A percentile compares a stretch with the other conserved stretches of the same genome.
These are phyloP conservation scores for Virgularia gustaviana DNA, from an alignment of 92 coral and sea anemone species.

Conservation along the genomic window DNA sequence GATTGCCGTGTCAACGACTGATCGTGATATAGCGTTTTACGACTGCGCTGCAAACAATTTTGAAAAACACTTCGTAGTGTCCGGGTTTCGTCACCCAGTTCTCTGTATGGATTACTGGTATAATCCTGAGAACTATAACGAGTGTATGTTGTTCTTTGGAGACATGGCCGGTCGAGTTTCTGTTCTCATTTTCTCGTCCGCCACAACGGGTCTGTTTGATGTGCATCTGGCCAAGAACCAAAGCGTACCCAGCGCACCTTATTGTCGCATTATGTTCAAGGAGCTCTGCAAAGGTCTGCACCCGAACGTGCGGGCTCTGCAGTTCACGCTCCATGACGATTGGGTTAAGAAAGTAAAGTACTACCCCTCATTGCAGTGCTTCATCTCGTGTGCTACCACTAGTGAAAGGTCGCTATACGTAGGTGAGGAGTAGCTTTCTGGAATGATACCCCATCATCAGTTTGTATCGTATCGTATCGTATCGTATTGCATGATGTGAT, in stretches of 20 bases:
- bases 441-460: constrained; percentile 66
- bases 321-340: constrained; percentile 80
- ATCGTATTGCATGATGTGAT: neutral
- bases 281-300: constrained; percentile 83
- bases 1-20: constrained; percentile 89
- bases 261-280: constrained; percentile 68
- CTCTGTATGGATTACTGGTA: constrained; percentile 97
- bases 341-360: constrained; percentile 97
- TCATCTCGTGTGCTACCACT: constrained; percentile 93
- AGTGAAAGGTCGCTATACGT: constrained; percentile 80
- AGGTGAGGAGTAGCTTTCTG: constrained; percentile 72
- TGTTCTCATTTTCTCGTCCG: constrained; percentile 71
- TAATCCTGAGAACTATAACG: constrained; percentile 69
- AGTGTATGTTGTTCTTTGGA: constrained; percentile 76
- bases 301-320: constrained; percentile 69
- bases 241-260: constrained; percentile 26
- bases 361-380: constrained; percentile 89
- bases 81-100: constrained; percentile 80
- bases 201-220: constrained; percentile 53
- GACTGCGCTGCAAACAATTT: constrained; percentile 96
- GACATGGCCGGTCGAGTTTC: constrained; percentile 83
- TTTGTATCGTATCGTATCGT: neutral
- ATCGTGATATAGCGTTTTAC: constrained; percentile 91
- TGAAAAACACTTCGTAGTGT: constrained; percentile 84
- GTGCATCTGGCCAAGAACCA: constrained; percentile 34